Base-by-base conservation (phyloP, 2,888 invertebrate species). In the Metellina segmentata region DNA sequence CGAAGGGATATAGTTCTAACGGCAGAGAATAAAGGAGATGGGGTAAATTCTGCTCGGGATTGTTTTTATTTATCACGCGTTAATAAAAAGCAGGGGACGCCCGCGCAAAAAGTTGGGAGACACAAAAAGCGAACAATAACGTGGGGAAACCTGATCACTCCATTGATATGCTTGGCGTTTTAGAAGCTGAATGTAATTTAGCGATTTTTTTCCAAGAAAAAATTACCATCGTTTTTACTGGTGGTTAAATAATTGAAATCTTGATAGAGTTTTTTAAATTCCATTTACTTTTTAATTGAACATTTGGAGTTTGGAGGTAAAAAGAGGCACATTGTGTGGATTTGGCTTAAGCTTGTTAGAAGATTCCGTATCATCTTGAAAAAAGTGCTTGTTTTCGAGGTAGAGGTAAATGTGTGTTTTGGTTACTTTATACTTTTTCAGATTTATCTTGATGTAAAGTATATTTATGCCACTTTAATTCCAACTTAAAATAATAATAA, bases 21-120 rank as follows among this genome's bases (percentile, higher is more conserved):
- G 53, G 34, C 49, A 53, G 69, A 81, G 69, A 74, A 81, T 81
- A 81, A 88, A 81, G 74, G 81, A 53, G 53, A 7, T 51, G 20
- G 20, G 20, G 79, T 71, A 72, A 53, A 78, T 52, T 78, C 61
- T 19, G 34, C 72, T 6, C 19, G 6, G 72, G 49, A 75, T 75
- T 88, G 88, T 81, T 87, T 87, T 81, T 78, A 81, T 87, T 87
- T 86, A 86, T 86, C 77, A 51, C 49, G 49, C n/a, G 19, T 71
- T 5, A n/a, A 19, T 19, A 82, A 82, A 82, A 79, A 79, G 53
- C 5, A 52, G 7, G 7, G n/a, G n/a, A 77, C 7, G 8, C 51
- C 7, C 52, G 11, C 61, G 61, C 16, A 6, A 16, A 16, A 11
- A 16, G 61, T 13, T 61, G 61, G 11, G 61, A 4, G 34, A 34